phyloP scores from a whole-genome alignment of 2,113 vertebrate genomes.

The Hassar affinis region DNA sequence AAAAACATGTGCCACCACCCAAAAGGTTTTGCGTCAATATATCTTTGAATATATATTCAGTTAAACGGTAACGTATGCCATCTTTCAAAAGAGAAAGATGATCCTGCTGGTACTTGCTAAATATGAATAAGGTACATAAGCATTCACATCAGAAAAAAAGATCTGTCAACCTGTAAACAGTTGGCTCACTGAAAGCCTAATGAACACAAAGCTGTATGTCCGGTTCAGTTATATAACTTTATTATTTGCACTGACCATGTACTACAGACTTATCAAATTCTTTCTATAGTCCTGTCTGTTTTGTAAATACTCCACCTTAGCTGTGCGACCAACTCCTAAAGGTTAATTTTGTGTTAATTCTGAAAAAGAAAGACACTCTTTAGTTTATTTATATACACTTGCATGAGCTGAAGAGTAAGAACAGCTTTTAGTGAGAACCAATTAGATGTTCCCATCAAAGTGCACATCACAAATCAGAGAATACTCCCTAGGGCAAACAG shows the following conservation, averaged over 20 bases:
- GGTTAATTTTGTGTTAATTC: not conserved
- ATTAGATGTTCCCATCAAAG: not conserved
- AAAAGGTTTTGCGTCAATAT: not conserved
- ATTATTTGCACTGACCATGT: not conserved
- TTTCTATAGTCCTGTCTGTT: not conserved
- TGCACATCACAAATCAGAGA: not conserved
- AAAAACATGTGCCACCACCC: constrained; percentile 11
- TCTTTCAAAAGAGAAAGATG: not conserved
- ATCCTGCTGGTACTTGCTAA: not conserved
- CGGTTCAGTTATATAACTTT: not conserved
- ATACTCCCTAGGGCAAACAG: not conserved
- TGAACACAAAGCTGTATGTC: not conserved
- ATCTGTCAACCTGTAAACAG: not conserved
- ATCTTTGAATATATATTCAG: not conserved
- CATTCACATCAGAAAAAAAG: not conserved
- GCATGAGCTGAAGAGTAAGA: not conserved
- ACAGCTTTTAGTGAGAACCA: not conserved
- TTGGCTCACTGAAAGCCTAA: not conserved
- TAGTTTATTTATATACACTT: not conserved
- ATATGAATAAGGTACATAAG: not conserved
- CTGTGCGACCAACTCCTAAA: not conserved
- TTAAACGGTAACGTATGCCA: not conserved
- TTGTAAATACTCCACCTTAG: not conserved
- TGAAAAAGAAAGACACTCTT: not conserved
- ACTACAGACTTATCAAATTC: not conserved